phyloP scores from a whole-genome alignment of 2,797 vertebrate genomes.

The Phalanger gymnotis region DNA sequence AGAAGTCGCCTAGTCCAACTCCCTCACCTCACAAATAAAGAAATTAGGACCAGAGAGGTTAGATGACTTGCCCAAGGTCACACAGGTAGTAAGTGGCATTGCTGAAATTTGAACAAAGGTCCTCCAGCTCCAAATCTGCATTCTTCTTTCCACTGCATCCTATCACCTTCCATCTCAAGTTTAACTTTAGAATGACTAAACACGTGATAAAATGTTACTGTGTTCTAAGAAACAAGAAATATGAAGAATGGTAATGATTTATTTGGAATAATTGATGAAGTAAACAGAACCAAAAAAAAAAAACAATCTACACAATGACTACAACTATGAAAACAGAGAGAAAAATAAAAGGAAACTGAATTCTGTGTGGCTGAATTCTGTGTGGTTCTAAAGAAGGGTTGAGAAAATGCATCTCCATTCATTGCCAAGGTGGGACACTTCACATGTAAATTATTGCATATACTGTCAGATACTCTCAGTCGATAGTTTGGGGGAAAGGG shows the following conservation, averaged over 20 bases:
- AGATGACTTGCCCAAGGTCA: not conserved
- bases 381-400: not conserved
- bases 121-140: not conserved
- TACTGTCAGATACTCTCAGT: not conserved
- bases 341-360: not conserved
- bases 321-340: not conserved
- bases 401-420: not conserved
- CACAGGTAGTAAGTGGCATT: not conserved
- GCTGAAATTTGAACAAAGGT: not conserved
- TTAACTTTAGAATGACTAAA: not conserved
- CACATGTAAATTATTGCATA: not conserved
- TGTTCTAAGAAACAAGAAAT: not conserved
- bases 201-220: not conserved
- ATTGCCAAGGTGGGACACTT: not conserved
- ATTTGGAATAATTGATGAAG: not conserved
- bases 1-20: not conserved
- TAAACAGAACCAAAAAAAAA: not conserved
- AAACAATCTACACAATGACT: not conserved
- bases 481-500: not conserved
- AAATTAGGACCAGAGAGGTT: not conserved
- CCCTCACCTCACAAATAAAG: not conserved
- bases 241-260: not conserved
- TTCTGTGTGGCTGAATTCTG: not conserved
- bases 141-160: not conserved
- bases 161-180: not conserved